Base-by-base conservation (phyloP, 2,888 invertebrate species). In the Yponomeuta malinellus region DNA sequence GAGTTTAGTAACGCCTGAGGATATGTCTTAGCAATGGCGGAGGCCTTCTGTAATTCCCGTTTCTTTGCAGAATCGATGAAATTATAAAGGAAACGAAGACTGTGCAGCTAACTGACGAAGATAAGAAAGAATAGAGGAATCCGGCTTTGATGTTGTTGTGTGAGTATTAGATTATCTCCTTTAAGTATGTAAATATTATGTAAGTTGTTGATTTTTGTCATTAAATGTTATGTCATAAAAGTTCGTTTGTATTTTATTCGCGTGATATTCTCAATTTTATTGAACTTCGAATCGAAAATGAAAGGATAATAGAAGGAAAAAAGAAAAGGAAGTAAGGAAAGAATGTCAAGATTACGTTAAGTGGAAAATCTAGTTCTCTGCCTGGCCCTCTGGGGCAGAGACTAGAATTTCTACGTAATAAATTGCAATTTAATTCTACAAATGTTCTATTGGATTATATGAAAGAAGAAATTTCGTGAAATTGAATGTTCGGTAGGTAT, bases 61-160 rank as follows among this genome's bases (percentile, higher is more conserved):
- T 73, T 71, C 23, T 23, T 70, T 48, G 10, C 70, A 70, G 82
- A 74, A 89, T 97, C 2, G 94, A 96, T 76, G 93, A 96, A 79
- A 94, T 96, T 71, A 92, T 95, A 37, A 93, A 93, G 76, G 93
- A 95, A 12, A 93, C 92, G 0, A 93, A 93, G 74, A 93, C 89
- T 76, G 84, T 94, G 0, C 87, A 93, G 74, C 76, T 93, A 0
- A 91, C 89, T 10, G 93, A 93, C n/a, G 92, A 94, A 43, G 90
- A 93, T 75, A 80, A 81, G 73, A 90, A 89, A 78, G 88, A 81
- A 75, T 59, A 59, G 52, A 59, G 2, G 1, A 59, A 59, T 59
- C 1, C 3, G 2, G 15, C 52, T 4, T 59, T 59, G 12, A 59
- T 59, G 2, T 59, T 15, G 52, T 59, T 59, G 15, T 5, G 8